These are phyloP conservation scores for Acromyrmex echinatior DNA, from an alignment of 1,140 invertebrate species.

Conservation along the genomic window DNA sequence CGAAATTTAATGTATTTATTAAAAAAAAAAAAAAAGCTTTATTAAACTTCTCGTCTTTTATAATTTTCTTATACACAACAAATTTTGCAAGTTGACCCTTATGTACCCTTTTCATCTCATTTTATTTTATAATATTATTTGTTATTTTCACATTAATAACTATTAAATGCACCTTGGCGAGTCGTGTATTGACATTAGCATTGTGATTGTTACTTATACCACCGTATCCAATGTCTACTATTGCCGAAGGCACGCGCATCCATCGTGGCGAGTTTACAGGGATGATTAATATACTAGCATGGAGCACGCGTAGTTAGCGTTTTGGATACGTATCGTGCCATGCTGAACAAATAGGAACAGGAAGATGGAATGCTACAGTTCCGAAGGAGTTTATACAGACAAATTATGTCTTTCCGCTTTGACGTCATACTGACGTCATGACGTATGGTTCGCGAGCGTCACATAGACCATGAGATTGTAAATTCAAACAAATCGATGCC, in stretches of 20 bases:
- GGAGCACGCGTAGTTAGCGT: slow-evolving; percentile 6
- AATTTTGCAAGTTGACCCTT: too few species aligned
- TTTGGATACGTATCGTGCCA: slow-evolving; percentile 16
- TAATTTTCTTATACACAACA: too few species aligned
- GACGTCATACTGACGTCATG: not conserved
- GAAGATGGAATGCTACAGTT: slow-evolving; percentile 19
- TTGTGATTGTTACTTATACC: not conserved
- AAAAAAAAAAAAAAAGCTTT: too few species aligned
- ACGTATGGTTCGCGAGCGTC: not conserved
- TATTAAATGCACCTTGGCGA: not conserved
- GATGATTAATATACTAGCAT: slow-evolving; percentile 46
- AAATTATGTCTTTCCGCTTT: slow-evolving; percentile 40
- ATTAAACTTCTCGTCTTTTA: too few species aligned
- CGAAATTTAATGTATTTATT: too few species aligned
- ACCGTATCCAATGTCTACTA: slow-evolving; percentile 1
- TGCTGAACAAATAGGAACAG: slow-evolving; percentile 49
- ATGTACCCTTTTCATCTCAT: too few species aligned
- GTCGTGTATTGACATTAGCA: not conserved
- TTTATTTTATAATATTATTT: too few species aligned
- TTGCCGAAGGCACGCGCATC: not conserved
- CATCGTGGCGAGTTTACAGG: slow-evolving; percentile 12
- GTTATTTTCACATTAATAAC: not conserved
- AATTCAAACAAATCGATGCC: not conserved
- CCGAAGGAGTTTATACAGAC: slow-evolving; percentile 24
- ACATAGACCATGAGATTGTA: not conserved